Percentiles rank a stretch among this genome's conserved stretches.
Evolutionary conservation across 2,888 invertebrate species (phyloP).

Genomic region (Rhingia campestris): DNA sequence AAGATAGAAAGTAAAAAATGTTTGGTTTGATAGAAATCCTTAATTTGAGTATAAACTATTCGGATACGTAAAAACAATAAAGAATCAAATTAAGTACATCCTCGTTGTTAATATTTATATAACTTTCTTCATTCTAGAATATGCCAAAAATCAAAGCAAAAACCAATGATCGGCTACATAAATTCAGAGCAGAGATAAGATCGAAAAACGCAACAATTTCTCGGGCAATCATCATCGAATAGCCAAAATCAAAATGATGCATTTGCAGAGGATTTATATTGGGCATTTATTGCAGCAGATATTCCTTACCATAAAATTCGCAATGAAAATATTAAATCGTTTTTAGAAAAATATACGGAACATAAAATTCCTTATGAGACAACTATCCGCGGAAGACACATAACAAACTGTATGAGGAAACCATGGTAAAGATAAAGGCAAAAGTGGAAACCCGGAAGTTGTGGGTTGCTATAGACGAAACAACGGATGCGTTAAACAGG

Average conservation of each 20-base stretch:
- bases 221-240: background rate
- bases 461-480: slow-evolving; percentile 11
- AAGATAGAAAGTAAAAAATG: too few species aligned
- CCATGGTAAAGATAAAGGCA: background rate
- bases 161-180: background rate
- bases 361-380: background rate
- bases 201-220: background rate
- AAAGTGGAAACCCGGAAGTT: slow-evolving; percentile 8
- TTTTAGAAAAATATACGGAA: too few species aligned
- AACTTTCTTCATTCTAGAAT: too few species aligned
- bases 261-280: slow-evolving; percentile 7
- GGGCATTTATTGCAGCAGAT: slow-evolving; percentile 3
- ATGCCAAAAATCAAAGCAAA: background rate
- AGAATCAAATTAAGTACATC: too few species aligned
- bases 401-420: too few species aligned
- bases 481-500: too few species aligned
- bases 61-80: too few species aligned
- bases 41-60: too few species aligned
- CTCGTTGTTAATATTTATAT: too few species aligned
- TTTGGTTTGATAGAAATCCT: too few species aligned
- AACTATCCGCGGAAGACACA: too few species aligned
- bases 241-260: background rate
- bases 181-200: background rate
- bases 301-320: slow-evolving; percentile 3
- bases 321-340: background rate